Base-by-base conservation (phyloP, 1,140 invertebrate species). In the Drosophila lacteicornis region DNA sequence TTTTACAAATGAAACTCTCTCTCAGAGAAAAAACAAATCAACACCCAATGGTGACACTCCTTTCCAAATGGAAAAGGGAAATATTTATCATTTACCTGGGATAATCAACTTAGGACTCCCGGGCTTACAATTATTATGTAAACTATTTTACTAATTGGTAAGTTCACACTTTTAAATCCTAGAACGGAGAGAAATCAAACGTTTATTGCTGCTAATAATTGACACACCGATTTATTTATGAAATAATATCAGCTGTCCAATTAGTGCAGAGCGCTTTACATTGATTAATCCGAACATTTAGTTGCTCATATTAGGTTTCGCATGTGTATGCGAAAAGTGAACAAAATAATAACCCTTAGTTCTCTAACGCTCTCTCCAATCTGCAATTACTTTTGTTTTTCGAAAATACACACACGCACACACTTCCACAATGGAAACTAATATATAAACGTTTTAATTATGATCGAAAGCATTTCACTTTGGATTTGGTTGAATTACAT, bases 31-130 rank as follows among this genome's bases (percentile, higher is more conserved):
- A 55, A 55, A 68, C 63, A 70, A 56, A 47, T 49, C 67, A 68
- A 70, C 67, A 70, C 67, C 67, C 68, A 56, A 6, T 55, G 67
- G 49, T 70, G 67, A 70, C 60, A 46, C 11, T 6, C 22, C 12
- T 17, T 19, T 5, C 7, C 22, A 9, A 17, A 25, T 6, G 19
- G 15, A 9, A 17, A 25, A 15, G 27, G 15, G 25, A 45, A 36
- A 25, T 38, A 40, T 40, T 15, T 25, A 15, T 15, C 13, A 2
- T 22, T 4, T 25, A 11, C 2, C 27, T 7, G 15, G 38, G 25
- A 40, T 58, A 25, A 56, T n/a, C 8, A 13, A 22, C 30, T 13
- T 4, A 5, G 19, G 27, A 30, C 27, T 30, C 5, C 27, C 27
- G 30, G 36, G 17, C 33, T 38, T 56, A 2, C 8, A 56, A 40